Evolutionary conservation across 1,140 invertebrate genomes (phyloP).

Genomic region (Cyclargus thomasi): DNA sequence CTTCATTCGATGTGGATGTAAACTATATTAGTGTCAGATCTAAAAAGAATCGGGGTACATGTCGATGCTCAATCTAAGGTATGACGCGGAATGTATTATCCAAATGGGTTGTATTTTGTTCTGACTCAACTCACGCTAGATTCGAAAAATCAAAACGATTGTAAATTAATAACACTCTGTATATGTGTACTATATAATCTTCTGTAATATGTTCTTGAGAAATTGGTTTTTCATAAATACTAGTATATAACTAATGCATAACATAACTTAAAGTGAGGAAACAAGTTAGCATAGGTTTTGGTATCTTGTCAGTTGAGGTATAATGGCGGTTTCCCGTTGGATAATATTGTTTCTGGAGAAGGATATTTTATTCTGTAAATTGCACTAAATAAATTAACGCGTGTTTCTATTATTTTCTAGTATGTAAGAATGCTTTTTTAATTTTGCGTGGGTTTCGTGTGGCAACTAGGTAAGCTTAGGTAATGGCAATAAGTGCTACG

Average conservation of each 20-base stretch:
- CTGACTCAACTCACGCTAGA: conserved; percentile 6
- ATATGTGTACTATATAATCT: conserved; percentile 7
- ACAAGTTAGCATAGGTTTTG: background rate
- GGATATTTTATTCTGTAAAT: conserved; percentile 45
- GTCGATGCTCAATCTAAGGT: conserved; percentile 3
- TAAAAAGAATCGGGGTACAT: no score
- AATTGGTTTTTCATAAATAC: conserved; percentile 11
- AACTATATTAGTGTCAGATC: no score
- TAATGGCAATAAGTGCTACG: background rate
- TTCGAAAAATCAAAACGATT: background rate
- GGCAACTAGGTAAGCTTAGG: conserved; percentile 15
- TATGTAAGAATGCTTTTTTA: conserved; percentile 59
- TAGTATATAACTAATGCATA: conserved; percentile 1
- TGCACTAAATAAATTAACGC: conserved; percentile 50
- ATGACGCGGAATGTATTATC: conserved; percentile 10
- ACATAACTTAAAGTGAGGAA: background rate
- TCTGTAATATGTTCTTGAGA: conserved; percentile 6
- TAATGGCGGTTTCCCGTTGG: conserved; percentile 28
- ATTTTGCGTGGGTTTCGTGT: conserved; percentile 29
- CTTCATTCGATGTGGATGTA: no score
- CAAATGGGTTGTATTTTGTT: conserved; percentile 13
- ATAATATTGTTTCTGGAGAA: conserved; percentile 33
- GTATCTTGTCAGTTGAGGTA: conserved; percentile 2
- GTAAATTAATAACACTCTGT: conserved; percentile 12
- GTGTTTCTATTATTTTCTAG: conserved; percentile 50